Conservation (phyloP, 2,113 vertebrate species). For the Protobothrops flavoviridis region DNA sequence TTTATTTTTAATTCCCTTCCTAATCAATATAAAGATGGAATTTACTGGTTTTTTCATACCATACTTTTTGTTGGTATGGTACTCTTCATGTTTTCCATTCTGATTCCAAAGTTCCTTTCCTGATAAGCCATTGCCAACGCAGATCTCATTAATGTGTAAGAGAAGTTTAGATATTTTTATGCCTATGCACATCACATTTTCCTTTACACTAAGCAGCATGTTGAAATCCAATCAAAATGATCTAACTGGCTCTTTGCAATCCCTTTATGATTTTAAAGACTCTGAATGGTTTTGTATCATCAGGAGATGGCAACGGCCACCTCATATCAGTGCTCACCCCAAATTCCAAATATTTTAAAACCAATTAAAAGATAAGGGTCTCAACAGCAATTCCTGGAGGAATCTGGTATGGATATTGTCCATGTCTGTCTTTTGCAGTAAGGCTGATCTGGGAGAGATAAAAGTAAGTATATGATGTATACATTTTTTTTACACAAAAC, state of each 20-base stretch:
- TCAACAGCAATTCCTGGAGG: background rate
- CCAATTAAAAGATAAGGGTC: background rate
- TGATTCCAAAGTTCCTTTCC: background rate
- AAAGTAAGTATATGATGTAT: background rate
- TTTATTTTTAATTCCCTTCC: background rate
- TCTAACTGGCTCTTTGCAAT: background rate
- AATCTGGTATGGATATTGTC: background rate
- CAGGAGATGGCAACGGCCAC: background rate
- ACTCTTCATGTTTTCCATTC: background rate
- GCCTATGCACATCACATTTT: background rate
- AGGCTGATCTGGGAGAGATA: background rate
- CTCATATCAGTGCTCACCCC: background rate
- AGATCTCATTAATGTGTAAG: background rate
- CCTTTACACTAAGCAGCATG: background rate
- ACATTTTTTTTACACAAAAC: background rate
- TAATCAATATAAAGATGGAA: background rate
- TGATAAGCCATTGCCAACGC: background rate
- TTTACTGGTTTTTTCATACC: background rate
- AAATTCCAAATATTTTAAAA: background rate
- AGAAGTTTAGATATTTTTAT: background rate
- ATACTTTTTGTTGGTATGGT: background rate
- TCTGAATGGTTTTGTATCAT: background rate
- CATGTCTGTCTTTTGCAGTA: background rate
- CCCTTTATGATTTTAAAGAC: background rate
- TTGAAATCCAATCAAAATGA: background rate